Percentiles rank a stretch among this genome's conserved stretches.
These are phyloP conservation scores for Chauna torquata DNA, from an alignment of 2,113 vertebrate genomes.

Conservation along the genomic window DNA sequence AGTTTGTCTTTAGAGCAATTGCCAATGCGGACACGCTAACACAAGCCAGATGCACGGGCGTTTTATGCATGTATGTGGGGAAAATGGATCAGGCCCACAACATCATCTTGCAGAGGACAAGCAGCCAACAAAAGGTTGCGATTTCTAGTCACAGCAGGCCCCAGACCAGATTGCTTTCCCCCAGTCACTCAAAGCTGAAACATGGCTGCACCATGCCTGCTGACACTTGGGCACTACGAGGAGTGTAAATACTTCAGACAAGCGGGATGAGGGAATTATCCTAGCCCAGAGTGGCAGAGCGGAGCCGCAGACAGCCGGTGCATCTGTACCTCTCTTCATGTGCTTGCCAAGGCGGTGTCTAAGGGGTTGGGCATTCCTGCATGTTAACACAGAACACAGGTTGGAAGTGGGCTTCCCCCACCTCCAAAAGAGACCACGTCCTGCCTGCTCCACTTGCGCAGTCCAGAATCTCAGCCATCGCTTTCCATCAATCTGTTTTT, in stretches of 20 bases:
- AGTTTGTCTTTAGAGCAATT: neutral
- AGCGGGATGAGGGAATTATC: constrained; percentile 14
- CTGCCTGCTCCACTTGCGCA: neutral
- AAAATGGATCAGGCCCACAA: neutral
- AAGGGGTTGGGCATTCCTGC: neutral
- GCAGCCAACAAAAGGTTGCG: neutral
- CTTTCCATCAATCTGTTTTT: neutral
- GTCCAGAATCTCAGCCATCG: neutral
- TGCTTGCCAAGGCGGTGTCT: fast-evolving
- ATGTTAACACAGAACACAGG: neutral
- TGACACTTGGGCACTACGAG: neutral
- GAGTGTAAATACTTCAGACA: constrained; percentile 11
- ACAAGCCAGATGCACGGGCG: neutral
- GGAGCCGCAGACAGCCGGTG: neutral
- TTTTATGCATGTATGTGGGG: neutral
- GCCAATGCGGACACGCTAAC: constrained; percentile 1
- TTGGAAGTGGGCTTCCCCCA: neutral
- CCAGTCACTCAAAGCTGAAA: constrained; percentile 12
- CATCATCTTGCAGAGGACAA: neutral
- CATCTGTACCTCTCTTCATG: neutral
- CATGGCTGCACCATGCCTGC: neutral
- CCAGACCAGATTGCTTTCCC: constrained; percentile 14
- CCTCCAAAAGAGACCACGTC: neutral
- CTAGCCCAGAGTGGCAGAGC: neutral
- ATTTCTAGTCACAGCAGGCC: constrained; percentile 46